Evolutionary conservation across 2,113 vertebrate genomes (phyloP).

Genomic region (Gobiocypris rarus): DNA sequence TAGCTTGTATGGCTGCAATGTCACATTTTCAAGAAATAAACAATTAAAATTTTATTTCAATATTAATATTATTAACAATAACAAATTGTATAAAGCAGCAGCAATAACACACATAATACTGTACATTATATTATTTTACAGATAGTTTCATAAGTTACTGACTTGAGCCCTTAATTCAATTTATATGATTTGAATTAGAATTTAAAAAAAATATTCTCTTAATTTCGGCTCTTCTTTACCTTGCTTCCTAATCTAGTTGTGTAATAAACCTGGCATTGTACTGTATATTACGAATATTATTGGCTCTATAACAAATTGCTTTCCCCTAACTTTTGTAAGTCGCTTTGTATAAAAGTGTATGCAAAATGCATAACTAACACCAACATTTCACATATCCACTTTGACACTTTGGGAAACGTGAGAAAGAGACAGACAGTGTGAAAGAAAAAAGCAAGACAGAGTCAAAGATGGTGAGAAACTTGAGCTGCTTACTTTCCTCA

Average conservation of each 20-base stretch:
- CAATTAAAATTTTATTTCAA: neutral
- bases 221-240: neutral
- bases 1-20: neutral
- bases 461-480: conserved; percentile 61
- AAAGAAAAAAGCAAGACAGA: conserved; percentile 39
- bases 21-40: neutral
- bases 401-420: conserved; percentile 1
- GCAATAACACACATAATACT: neutral
- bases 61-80: neutral
- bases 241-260: neutral
- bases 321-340: neutral
- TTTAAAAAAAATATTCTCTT: neutral
- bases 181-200: no score
- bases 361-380: neutral
- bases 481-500: conserved; percentile 66
- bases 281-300: neutral
- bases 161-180: no score
- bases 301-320: neutral
- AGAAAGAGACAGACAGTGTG: conserved; percentile 53
- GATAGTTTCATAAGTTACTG: neutral
- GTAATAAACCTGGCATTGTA: neutral
- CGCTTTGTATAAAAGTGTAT: neutral
- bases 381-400: neutral
- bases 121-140: neutral
- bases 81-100: neutral